A percentile compares a stretch with the other conserved stretches of the same genome.
Conservation (phyloP, 2,797 vertebrate species). For the Rhinoraja longicauda region DNA sequence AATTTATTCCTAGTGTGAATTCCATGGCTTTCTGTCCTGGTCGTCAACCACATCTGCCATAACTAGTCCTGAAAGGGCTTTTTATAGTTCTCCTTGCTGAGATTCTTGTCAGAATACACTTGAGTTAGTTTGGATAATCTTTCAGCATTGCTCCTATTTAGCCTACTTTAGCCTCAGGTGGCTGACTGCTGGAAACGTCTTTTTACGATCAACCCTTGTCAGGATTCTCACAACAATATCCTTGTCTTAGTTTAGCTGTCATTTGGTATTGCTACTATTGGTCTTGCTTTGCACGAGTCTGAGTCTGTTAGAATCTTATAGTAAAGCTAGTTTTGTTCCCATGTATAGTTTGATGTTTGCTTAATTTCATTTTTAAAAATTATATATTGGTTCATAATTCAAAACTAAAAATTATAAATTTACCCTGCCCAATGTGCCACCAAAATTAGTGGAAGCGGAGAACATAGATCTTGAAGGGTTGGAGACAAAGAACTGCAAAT, state of each 20-base stretch:
- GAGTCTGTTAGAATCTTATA: not conserved
- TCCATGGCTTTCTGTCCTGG: not conserved
- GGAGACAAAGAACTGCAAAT: not conserved
- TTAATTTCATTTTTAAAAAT: not conserved
- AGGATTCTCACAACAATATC: not conserved
- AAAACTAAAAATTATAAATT: not conserved
- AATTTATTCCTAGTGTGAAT: constrained; percentile 22
- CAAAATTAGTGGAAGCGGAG: not conserved
- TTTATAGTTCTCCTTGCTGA: not conserved
- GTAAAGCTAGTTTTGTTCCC: not conserved
- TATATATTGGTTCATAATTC: not conserved
- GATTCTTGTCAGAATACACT: not conserved
- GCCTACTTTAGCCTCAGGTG: not conserved
- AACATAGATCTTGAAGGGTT: not conserved
- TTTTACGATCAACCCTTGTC: not conserved
- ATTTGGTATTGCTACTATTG: not conserved
- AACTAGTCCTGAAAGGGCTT: not conserved
- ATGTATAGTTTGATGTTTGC: not conserved
- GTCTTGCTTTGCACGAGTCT: not conserved
- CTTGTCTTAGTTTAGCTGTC: not conserved
- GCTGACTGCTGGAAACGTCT: not conserved
- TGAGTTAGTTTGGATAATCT: not conserved
- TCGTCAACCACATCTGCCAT: not conserved
- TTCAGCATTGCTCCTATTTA: not conserved
- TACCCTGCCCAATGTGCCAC: not conserved